These are phyloP conservation scores for Hesperophylax magnus DNA, from an alignment of 1,140 invertebrate species.

Conservation along the genomic window DNA sequence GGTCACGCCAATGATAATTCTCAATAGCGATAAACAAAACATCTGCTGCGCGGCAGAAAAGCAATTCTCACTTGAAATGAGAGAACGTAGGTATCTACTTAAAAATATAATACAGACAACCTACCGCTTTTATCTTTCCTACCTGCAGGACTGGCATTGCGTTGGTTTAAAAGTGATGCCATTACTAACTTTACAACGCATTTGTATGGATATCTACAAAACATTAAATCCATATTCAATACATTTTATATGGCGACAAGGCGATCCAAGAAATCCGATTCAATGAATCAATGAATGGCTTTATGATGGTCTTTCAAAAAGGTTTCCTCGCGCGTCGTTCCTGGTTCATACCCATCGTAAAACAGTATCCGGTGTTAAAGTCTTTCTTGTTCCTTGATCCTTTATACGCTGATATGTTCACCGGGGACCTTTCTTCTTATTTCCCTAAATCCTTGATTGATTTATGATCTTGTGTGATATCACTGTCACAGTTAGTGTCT, in stretches of 20 bases:
- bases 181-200: no score
- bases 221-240: constrained; percentile 11
- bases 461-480: constrained; percentile 35
- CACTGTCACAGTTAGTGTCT: neutral
- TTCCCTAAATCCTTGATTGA: constrained; percentile 30
- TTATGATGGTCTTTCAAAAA: constrained; percentile 32
- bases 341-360: constrained; percentile 14
- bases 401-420: neutral
- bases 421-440: constrained; percentile 22
- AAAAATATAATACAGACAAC: no score
- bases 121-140: no score
- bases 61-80: no score
- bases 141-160: no score
- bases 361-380: constrained; percentile 38
- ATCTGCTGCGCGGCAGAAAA: no score
- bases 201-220: no score
- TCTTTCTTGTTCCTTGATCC: neutral
- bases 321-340: neutral
- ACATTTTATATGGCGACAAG: constrained; percentile 5
- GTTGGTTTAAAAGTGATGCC: no score
- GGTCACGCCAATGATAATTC: no score
- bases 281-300: neutral
- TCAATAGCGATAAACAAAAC: no score
- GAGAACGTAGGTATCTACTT: no score
- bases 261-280: neutral